Conservation (phyloP, 2,888 invertebrate genomes). For the Monopis laevigella region DNA sequence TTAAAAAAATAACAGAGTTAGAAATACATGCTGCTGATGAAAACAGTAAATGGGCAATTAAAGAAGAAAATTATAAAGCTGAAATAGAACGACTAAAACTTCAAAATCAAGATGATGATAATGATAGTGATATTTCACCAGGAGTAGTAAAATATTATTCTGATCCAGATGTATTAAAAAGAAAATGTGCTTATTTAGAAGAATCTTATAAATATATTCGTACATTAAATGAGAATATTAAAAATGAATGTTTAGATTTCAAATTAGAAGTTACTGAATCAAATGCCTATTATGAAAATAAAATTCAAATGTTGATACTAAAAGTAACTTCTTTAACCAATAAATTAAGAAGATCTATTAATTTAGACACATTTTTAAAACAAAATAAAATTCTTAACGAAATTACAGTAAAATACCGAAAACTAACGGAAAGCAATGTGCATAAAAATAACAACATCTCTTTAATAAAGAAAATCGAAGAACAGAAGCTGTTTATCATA, state of each 20-base stretch:
- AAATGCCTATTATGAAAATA: constrained; percentile 44
- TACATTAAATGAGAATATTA: constrained; percentile 60
- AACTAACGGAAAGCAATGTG: constrained; percentile 33
- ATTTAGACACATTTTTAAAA: constrained; percentile 56
- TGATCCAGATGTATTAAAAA: constrained; percentile 31
- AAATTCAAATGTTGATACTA: constrained; percentile 47
- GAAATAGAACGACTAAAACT: constrained; percentile 47
- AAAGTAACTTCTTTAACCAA: constrained; percentile 45
- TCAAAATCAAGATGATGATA: constrained; percentile 31
- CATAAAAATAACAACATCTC: constrained; percentile 25
- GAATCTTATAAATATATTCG: constrained; percentile 49
- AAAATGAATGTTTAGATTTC: constrained; percentile 53
- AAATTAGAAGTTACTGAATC: constrained; percentile 53
- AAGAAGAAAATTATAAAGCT: constrained; percentile 53
- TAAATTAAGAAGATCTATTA: constrained; percentile 53
- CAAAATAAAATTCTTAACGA: constrained; percentile 61
- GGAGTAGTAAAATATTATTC: constrained; percentile 33
- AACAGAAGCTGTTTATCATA: too few species aligned
- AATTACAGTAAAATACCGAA: constrained; percentile 59
- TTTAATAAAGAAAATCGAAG: constrained; percentile 28
- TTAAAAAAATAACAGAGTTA: constrained; percentile 49
- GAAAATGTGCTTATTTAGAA: constrained; percentile 52
- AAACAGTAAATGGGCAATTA: constrained; percentile 45
- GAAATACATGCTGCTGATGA: constrained; percentile 49
- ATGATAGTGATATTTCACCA: constrained; percentile 47